Percentiles rank a stretch among this genome's conserved stretches.
Evolutionary conservation across 2,113 vertebrate species (phyloP).

Genomic region (Madoqua kirkii): DNA sequence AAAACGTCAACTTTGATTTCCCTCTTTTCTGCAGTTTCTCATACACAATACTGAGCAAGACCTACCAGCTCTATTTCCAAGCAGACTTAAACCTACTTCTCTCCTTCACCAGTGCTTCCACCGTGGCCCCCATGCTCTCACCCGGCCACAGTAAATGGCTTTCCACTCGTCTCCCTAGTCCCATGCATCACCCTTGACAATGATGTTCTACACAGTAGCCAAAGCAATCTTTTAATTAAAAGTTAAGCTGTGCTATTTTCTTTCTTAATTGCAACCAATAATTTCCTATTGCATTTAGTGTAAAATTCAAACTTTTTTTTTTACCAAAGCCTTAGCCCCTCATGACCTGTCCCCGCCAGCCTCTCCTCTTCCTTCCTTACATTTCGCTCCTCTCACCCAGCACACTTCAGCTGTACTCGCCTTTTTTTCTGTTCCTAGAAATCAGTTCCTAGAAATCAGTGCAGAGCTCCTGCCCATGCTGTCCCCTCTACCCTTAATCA

Average conservation of each 20-base stretch:
- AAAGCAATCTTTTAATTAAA: background rate
- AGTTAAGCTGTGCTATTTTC: background rate
- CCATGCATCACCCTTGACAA: background rate
- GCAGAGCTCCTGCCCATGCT: background rate
- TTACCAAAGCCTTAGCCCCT: background rate
- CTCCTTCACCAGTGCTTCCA: background rate
- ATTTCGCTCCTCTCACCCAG: background rate
- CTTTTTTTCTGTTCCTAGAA: background rate
- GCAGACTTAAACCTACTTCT: background rate
- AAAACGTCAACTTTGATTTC: background rate
- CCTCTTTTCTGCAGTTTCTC: background rate
- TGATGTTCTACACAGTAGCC: background rate
- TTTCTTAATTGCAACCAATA: background rate
- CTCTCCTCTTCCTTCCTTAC: background rate
- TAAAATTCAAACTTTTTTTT: background rate
- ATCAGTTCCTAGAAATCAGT: background rate
- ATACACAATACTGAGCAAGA: background rate
- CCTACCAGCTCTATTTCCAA: background rate
- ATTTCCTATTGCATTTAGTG: background rate
- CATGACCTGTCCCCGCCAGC: background rate
- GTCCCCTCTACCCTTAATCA: background rate
- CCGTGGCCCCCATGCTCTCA: background rate
- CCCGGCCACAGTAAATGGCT: background rate
- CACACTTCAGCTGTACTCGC: background rate
- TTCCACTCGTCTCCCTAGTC: background rate